Conservation (phyloP, 92 coral and sea anemone genomes). For the Porites evermanni region DNA sequence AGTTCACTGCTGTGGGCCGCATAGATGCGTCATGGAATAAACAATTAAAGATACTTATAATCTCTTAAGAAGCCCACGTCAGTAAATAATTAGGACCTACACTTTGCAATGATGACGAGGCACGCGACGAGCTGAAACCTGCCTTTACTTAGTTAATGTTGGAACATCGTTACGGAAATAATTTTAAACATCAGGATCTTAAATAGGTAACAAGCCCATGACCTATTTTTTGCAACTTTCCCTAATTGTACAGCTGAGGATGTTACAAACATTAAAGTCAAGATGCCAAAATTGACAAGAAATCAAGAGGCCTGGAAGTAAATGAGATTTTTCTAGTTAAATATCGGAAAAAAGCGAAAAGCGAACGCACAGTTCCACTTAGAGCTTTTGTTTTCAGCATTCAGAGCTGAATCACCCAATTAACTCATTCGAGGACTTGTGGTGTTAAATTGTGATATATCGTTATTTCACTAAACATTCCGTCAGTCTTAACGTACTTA, state of each 20-base stretch:
- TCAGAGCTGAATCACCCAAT: not conserved
- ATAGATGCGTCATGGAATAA: slow-evolving; percentile 33
- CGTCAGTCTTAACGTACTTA: not conserved
- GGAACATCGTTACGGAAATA: too few species aligned
- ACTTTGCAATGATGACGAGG: slow-evolving; percentile 32
- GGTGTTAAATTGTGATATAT: not conserved
- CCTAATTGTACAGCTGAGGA: not conserved
- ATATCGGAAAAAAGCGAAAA: not conserved
- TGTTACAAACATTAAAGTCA: too few species aligned
- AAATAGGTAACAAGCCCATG: not conserved
- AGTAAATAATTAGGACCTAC: not conserved
- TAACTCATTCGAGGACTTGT: not conserved
- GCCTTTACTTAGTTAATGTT: not conserved
- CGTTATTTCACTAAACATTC: not conserved
- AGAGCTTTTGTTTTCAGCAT: not conserved
- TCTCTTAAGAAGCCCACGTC: slow-evolving; percentile 40
- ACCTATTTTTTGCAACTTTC: not conserved
- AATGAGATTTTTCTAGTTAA: not conserved
- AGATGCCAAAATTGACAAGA: not conserved
- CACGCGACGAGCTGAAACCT: slow-evolving; percentile 17
- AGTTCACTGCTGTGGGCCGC: not conserved
- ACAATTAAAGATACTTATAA: slow-evolving; percentile 26
- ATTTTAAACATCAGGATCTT: too few species aligned
- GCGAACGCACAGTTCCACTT: not conserved
- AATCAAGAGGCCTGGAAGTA: too few species aligned